Conservation (phyloP, 2,797 vertebrate species). For the Vireo griseus region DNA sequence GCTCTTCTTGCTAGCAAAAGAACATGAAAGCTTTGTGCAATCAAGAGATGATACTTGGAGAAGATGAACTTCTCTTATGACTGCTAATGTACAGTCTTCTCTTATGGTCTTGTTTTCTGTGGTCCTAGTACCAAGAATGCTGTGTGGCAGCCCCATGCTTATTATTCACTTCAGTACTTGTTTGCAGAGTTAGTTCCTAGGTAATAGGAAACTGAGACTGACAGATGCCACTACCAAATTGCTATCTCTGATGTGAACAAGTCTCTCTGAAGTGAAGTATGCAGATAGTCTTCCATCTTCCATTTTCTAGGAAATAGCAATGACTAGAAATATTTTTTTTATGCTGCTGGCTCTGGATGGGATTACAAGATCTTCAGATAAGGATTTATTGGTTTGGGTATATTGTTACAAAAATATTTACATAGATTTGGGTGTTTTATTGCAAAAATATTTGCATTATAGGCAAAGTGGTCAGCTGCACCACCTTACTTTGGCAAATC, state of each 20-base stretch:
- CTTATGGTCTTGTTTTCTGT: not conserved
- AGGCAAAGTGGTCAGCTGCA: not conserved
- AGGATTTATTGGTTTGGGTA: not conserved
- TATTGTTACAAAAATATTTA: not conserved
- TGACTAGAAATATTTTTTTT: not conserved
- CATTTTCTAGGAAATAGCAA: not conserved
- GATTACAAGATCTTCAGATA: not conserved
- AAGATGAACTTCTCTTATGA: not conserved
- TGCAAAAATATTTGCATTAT: not conserved
- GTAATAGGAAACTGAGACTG: not conserved
- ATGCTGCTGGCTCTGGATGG: not conserved
- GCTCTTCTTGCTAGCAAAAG: not conserved
- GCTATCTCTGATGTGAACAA: not conserved
- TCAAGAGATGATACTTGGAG: not conserved
- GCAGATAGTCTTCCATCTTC: not conserved
- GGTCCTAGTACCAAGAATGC: not conserved
- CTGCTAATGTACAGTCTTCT: no score
- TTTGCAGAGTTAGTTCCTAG: not conserved
- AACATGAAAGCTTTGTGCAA: not conserved
- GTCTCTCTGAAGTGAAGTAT: not conserved
- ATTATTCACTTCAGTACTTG: not conserved
- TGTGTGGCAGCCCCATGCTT: not conserved
- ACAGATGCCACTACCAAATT: not conserved
- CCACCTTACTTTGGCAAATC: not conserved
- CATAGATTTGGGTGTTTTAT: not conserved